Evolutionary conservation across 1,140 invertebrate species (phyloP).

Genomic region (Orussus abietinus): DNA sequence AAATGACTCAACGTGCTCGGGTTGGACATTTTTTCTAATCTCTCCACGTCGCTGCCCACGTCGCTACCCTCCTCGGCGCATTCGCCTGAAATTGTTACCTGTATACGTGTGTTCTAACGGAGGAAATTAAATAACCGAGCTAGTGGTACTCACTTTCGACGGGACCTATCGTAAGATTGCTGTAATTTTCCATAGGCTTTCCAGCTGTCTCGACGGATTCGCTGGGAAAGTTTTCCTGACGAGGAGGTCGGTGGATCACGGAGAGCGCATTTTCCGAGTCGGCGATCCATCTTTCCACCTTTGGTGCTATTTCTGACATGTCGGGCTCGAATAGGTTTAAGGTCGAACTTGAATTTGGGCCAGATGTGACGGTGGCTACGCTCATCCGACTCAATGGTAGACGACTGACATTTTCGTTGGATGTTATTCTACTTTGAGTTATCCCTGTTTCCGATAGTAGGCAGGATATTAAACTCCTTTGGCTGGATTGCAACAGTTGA

Average conservation of each 20-base stretch:
- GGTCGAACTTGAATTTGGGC: conserved; percentile 43
- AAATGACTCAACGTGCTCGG: conserved; percentile 19
- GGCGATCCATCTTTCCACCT: conserved; percentile 36
- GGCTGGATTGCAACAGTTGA: conserved; percentile 66
- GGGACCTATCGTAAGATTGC: conserved; percentile 28
- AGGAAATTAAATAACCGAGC: not conserved
- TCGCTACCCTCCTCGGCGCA: conserved; percentile 29
- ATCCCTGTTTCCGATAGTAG: conserved; percentile 60
- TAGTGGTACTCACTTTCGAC: conserved; percentile 30
- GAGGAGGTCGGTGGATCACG: conserved; percentile 15
- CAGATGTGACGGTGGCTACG: conserved; percentile 45
- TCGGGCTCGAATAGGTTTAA: conserved; percentile 41
- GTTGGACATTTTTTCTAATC: conserved; percentile 21
- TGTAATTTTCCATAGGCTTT: conserved; percentile 32
- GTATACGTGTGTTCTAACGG: conserved; percentile 6
- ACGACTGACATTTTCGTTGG: conserved; percentile 29
- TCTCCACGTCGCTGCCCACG: conserved; percentile 27
- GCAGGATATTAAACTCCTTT: conserved; percentile 57
- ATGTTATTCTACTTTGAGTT: conserved; percentile 46
- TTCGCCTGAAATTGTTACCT: conserved; percentile 23
- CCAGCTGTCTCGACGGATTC: conserved; percentile 29
- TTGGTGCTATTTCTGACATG: conserved; percentile 38
- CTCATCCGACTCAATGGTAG: conserved; percentile 39
- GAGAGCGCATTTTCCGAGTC: conserved; percentile 21
- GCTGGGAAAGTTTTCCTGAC: conserved; percentile 16